Evolutionary conservation across 2,888 invertebrate genomes (phyloP).

Genomic region (Orchesella flavescens): DNA sequence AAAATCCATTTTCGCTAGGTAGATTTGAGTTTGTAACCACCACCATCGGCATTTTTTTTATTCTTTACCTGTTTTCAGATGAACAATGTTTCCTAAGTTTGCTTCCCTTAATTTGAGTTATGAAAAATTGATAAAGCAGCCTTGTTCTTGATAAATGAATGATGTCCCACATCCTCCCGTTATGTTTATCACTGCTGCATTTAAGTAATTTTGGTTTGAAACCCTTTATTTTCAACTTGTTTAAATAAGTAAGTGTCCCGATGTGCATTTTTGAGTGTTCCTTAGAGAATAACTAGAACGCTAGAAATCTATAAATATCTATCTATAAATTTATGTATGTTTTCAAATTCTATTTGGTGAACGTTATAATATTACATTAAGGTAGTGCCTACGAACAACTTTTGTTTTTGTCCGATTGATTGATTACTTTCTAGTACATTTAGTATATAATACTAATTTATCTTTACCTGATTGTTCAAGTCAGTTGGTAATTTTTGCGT

Average conservation of each 20-base stretch:
- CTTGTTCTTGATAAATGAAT: background rate
- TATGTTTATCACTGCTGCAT: slow-evolving; percentile 7
- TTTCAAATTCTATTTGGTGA: too few relatives aligned
- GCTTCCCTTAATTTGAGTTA: slow-evolving; percentile 46
- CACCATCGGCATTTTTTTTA: background rate
- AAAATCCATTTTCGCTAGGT: slow-evolving; percentile 13
- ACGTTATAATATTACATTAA: too few relatives aligned
- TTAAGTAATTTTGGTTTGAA: slow-evolving; percentile 36
- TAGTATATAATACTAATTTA: too few relatives aligned
- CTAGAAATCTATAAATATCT: too few relatives aligned
- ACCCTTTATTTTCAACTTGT: slow-evolving; percentile 17
- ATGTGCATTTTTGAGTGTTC: background rate
- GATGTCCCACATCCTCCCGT: background rate
- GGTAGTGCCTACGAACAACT: too few relatives aligned
- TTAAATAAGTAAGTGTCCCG: slow-evolving; percentile 1
- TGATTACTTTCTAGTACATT: too few relatives aligned
- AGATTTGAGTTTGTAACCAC: slow-evolving; percentile 27
- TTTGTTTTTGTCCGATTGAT: too few relatives aligned
- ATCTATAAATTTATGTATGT: too few relatives aligned
- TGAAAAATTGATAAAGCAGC: slow-evolving; percentile 12
- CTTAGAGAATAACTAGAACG: too few relatives aligned
- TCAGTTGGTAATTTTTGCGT: too few relatives aligned
- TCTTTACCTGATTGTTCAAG: too few relatives aligned
- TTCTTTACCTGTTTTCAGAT: slow-evolving; percentile 27
- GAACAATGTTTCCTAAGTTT: slow-evolving; percentile 28